Percentiles rank a stretch among this genome's conserved stretches.
These are phyloP conservation scores for Drosophila athabasca DNA, from an alignment of 1,140 invertebrate species.

Conservation along the genomic window DNA sequence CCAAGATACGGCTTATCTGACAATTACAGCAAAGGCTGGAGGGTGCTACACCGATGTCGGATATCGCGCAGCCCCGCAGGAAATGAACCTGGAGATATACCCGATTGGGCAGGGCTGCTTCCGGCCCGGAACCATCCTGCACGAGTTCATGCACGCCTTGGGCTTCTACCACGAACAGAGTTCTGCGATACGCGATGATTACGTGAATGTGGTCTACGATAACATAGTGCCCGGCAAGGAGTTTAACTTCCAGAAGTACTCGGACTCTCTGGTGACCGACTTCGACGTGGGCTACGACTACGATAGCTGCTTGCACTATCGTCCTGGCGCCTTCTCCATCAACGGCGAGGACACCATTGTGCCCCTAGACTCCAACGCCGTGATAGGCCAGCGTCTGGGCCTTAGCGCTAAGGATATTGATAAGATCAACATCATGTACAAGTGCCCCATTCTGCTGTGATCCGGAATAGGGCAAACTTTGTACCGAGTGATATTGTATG, in stretches of 20 bases:
- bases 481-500: conserved; percentile 10
- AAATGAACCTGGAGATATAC: conserved; percentile 84
- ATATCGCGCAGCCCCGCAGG: conserved; percentile 84
- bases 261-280: conserved; percentile 78
- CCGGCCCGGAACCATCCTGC: conserved; percentile 86
- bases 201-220: conserved; percentile 85
- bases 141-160: conserved; percentile 88
- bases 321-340: conserved; percentile 88
- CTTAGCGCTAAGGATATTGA: conserved; percentile 86
- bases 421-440: conserved; percentile 81
- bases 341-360: conserved; percentile 89
- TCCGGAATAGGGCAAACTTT: conserved; percentile 7
- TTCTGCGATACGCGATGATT: conserved; percentile 86
- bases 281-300: conserved; percentile 87
- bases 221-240: conserved; percentile 86
- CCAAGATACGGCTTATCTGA: conserved; percentile 61
- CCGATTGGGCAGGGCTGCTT: conserved; percentile 84
- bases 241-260: conserved; percentile 86
- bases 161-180: conserved; percentile 88
- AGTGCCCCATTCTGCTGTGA: conserved; percentile 68
- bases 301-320: conserved; percentile 91
- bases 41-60: conserved; percentile 86
- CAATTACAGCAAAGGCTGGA: conserved; percentile 48
- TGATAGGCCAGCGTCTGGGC: conserved; percentile 87
- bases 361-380: conserved; percentile 70